Percentiles rank a stretch among this genome's conserved stretches.
phyloP scores from a whole-genome alignment of 2,888 invertebrate species.

The Nemotelus pantherinus region DNA sequence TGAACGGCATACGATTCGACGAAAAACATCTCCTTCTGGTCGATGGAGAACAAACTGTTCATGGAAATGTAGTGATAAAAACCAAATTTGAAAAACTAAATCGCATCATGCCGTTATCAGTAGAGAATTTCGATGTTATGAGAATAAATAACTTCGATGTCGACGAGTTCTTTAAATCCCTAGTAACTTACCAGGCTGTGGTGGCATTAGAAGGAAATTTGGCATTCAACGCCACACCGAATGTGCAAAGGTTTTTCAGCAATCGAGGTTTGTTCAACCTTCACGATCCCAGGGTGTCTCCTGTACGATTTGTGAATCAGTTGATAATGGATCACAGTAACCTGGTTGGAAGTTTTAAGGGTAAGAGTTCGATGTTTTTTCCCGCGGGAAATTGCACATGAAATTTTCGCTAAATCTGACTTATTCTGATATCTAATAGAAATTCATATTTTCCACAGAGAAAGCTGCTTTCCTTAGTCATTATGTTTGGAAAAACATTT shows the following conservation, averaged over 20 bases:
- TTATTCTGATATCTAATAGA: too few species aligned
- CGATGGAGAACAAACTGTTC: conserved; percentile 55
- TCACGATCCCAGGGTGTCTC: not conserved
- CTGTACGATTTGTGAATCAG: not conserved
- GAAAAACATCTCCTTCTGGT: conserved; percentile 61
- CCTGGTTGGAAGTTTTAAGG: conserved; percentile 25
- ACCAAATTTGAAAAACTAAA: conserved; percentile 54
- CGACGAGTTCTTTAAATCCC: conserved; percentile 59
- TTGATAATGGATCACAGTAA: not conserved
- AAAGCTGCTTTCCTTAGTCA: conserved; percentile 54
- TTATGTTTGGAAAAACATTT: conserved; percentile 57
- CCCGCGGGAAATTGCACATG: not conserved
- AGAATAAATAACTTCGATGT: conserved; percentile 61
- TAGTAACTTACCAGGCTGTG: conserved; percentile 48
- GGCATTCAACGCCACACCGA: conserved; percentile 56
- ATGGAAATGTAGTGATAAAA: conserved; percentile 56
- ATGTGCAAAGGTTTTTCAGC: conserved; percentile 55
- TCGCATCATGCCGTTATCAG: conserved; percentile 57
- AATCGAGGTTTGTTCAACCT: conserved; percentile 27
- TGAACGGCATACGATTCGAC: conserved; percentile 63
- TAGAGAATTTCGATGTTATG: conserved; percentile 56
- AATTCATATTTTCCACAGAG: conserved; percentile 49
- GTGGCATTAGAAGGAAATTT: conserved; percentile 53
- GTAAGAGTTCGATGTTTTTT: conserved; percentile 7
- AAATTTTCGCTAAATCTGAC: too few species aligned